These are phyloP conservation scores for Sphinx pinastri DNA, from an alignment of 2,888 invertebrate genomes.

Conservation along the genomic window DNA sequence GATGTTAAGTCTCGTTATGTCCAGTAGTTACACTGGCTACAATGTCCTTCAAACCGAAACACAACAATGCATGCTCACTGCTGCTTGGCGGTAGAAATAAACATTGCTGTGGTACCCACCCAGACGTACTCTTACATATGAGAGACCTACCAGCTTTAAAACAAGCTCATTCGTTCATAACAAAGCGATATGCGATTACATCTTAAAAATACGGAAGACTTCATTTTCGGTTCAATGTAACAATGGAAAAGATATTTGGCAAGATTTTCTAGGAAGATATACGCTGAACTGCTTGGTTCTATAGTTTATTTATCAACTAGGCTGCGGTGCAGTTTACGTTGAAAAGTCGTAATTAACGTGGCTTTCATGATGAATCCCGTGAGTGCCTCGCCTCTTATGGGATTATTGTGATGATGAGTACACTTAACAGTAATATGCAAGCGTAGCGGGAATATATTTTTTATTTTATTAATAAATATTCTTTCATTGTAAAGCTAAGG, in stretches of 20 bases:
- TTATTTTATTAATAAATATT: no score
- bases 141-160: no score
- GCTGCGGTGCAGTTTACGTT: slow-evolving; percentile 43
- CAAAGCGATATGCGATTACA: neutral
- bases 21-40: no score
- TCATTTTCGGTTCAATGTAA: neutral
- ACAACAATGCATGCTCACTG: no score
- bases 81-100: no score
- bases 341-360: slow-evolving; percentile 71
- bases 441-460: no score
- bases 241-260: neutral
- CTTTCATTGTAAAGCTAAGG: no score
- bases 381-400: slow-evolving; percentile 54
- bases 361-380: slow-evolving; percentile 56
- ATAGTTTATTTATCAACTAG: slow-evolving; percentile 63
- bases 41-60: no score
- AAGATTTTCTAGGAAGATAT: neutral
- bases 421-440: slow-evolving; percentile 31
- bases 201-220: neutral
- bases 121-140: no score
- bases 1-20: no score
- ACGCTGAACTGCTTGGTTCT: slow-evolving; percentile 38
- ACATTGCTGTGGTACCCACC: no score
- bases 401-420: slow-evolving; percentile 57
- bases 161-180: no score